Conservation (phyloP, 1,140 invertebrate species). For the Batillaria attramentaria region DNA sequence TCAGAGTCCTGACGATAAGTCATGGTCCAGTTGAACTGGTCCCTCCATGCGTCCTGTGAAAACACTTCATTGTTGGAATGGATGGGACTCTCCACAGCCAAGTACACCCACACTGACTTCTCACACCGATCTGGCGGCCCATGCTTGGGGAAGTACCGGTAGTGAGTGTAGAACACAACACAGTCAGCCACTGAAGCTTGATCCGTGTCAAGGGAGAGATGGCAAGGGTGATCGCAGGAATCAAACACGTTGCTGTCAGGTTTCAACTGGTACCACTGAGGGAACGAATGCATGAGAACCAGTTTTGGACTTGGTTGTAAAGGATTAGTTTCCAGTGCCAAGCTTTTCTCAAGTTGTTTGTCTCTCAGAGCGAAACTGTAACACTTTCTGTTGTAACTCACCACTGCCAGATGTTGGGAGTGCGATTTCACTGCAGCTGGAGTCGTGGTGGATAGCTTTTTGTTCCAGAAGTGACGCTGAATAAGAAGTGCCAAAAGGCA, state of each 20-base stretch:
- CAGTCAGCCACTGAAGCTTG: slow-evolving; percentile 18
- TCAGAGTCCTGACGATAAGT: slow-evolving; percentile 79
- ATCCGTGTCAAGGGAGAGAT: slow-evolving; percentile 5
- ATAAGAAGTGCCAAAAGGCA: too few relatives aligned
- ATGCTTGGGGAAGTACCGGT: slow-evolving; percentile 1
- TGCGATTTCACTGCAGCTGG: too few relatives aligned
- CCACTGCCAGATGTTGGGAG: too few relatives aligned
- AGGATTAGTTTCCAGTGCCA: too few relatives aligned
- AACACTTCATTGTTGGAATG: slow-evolving; percentile 21
- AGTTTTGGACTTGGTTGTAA: too few relatives aligned
- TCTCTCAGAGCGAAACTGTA: too few relatives aligned
- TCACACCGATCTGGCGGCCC: not conserved
- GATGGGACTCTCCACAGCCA: slow-evolving; percentile 37
- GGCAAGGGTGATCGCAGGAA: slow-evolving; percentile 22
- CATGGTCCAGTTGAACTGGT: slow-evolving; percentile 84
- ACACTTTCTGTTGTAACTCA: too few relatives aligned
- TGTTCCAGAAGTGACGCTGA: too few relatives aligned
- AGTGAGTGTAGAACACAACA: slow-evolving; percentile 32
- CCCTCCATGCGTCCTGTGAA: slow-evolving; percentile 3
- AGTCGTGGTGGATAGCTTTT: too few relatives aligned
- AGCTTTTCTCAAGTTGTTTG: too few relatives aligned
- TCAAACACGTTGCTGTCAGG: slow-evolving; percentile 6
- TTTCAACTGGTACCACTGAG: slow-evolving; percentile 32
- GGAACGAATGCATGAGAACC: slow-evolving; percentile 34
- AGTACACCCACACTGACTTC: slow-evolving; percentile 45